Conservation (phyloP, 2,797 vertebrate genomes). For the Brachyalestes nurse region DNA sequence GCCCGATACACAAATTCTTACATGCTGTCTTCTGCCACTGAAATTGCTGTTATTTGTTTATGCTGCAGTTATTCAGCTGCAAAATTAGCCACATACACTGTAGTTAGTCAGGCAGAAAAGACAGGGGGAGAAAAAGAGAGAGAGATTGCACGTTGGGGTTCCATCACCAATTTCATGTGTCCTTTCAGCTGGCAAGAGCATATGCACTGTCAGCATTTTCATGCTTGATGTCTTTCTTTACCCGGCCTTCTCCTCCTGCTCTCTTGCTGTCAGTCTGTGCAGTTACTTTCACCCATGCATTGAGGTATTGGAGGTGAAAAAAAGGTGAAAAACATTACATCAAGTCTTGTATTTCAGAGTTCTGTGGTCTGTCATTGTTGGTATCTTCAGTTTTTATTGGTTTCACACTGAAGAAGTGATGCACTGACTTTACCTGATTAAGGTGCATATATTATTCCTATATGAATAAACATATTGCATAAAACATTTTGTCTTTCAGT, state of each 20-base stretch:
- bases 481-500: too few species aligned
- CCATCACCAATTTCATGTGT: constrained; percentile 35
- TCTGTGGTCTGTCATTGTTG: background rate
- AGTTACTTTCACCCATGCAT: constrained; percentile 50
- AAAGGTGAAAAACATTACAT: constrained; percentile 6
- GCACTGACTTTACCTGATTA: background rate
- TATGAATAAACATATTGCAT: too few species aligned
- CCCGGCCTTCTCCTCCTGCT: constrained; percentile 31
- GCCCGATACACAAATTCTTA: constrained; percentile 5
- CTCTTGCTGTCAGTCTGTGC: constrained; percentile 29
- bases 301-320: background rate
- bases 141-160: background rate
- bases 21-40: constrained; percentile 13
- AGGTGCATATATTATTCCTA: background rate
- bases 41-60: constrained; percentile 27
- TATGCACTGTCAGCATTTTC: constrained; percentile 59
- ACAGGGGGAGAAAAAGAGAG: background rate
- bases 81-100: constrained; percentile 31
- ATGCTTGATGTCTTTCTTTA: constrained; percentile 49
- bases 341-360: background rate
- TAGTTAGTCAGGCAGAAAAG: constrained; percentile 14
- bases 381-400: background rate
- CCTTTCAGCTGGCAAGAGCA: constrained; percentile 43
- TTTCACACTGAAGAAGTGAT: background rate
- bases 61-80: constrained; percentile 41